phyloP scores from a whole-genome alignment of 1,140 invertebrate species.

The Drosophila mayri region DNA sequence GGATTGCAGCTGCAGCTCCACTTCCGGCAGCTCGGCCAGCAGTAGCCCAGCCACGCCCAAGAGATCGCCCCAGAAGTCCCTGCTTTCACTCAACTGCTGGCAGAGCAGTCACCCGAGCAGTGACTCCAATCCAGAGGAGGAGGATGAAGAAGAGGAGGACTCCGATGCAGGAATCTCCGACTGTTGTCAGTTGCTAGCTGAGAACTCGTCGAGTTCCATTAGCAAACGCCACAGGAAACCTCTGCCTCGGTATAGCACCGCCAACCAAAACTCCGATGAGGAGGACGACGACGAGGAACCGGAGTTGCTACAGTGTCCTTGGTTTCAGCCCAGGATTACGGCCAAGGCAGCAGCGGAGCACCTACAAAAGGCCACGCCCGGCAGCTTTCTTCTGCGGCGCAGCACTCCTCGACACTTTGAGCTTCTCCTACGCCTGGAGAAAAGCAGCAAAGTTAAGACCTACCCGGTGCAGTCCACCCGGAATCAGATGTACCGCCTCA shows the following conservation, averaged over 20 bases:
- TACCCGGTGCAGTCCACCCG: conserved; percentile 63
- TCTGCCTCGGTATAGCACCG: conserved; percentile 39
- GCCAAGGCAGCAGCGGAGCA: conserved; percentile 67
- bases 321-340: conserved; percentile 77
- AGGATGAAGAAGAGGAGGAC: conserved; percentile 37
- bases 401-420: conserved; percentile 63
- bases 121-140: conserved; percentile 57
- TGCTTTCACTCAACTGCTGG: conserved; percentile 78
- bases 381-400: conserved; percentile 73
- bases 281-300: conserved; percentile 56
- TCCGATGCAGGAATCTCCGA: conserved; percentile 76
- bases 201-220: conserved; percentile 31
- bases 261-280: conserved; percentile 46
- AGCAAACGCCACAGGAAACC: conserved; percentile 42
- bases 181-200: conserved; percentile 72
- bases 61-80: conserved; percentile 72
- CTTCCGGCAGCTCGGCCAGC: conserved; percentile 21
- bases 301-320: conserved; percentile 60
- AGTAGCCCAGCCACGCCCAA: conserved; percentile 47
- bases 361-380: conserved; percentile 56
- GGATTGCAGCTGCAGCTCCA: conserved; percentile 69
- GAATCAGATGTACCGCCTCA: conserved; percentile 70
- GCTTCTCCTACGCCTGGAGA: conserved; percentile 64
- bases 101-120: conserved; percentile 72
- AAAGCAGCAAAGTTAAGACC: conserved; percentile 60